Evolutionary conservation across 2,113 vertebrate species (phyloP).

Genomic region (Misgurnus anguillicaudatus): DNA sequence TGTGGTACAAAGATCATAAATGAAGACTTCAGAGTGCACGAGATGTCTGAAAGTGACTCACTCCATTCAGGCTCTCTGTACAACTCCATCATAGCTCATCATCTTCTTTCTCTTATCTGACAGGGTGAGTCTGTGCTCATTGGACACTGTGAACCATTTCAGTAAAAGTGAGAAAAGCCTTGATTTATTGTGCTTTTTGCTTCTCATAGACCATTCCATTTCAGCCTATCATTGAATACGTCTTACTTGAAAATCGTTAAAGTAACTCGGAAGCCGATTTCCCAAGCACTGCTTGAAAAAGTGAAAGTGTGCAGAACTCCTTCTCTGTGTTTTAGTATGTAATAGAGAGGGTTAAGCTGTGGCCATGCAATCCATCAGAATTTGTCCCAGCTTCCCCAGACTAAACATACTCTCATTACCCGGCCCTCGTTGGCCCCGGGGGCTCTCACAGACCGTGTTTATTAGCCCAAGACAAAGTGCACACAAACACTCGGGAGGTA

Average conservation of each 20-base stretch:
- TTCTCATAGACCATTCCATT: constrained; percentile 15
- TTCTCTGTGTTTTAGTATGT: constrained; percentile 51
- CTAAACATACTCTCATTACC: constrained; percentile 81
- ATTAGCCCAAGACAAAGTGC: constrained; percentile 70
- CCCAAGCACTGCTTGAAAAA: constrained; percentile 45
- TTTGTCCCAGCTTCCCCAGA: constrained; percentile 75
- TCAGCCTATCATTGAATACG: background rate
- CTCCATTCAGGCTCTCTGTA: constrained; percentile 59
- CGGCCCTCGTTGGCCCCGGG: constrained; percentile 61
- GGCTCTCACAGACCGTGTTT: constrained; percentile 72
- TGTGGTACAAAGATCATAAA: constrained; percentile 72
- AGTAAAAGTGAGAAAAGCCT: constrained; percentile 21
- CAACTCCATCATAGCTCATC: constrained; percentile 40
- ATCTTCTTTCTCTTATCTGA: constrained; percentile 28
- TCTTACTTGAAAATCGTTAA: constrained; percentile 36
- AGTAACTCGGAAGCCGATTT: constrained; percentile 25
- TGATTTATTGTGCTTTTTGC: constrained; percentile 24
- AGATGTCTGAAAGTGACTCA: constrained; percentile 67
- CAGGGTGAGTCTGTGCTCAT: constrained; percentile 22
- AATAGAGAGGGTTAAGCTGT: constrained; percentile 72
- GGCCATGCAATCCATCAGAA: constrained; percentile 78
- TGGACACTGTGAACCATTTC: constrained; percentile 4
- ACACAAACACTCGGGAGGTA: constrained; percentile 60
- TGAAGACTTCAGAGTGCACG: constrained; percentile 75
- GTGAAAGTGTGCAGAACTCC: constrained; percentile 53